A percentile compares a stretch with the other conserved stretches of the same genome.
Conservation (phyloP, 2,888 invertebrate species). For the Philhelius pedissequus region DNA sequence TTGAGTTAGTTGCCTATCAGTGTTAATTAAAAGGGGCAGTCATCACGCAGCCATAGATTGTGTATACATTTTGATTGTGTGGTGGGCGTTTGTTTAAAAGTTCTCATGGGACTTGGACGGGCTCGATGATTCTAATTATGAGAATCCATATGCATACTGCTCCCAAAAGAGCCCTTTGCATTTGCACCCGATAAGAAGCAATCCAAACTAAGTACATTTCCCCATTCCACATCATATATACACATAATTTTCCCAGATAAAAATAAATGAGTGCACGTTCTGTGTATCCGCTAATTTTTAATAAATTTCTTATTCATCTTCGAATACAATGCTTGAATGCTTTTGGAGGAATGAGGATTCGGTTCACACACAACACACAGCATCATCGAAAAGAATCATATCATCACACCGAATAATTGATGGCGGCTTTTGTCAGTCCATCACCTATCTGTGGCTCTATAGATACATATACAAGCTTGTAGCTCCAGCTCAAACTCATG, state of each 20-base stretch:
- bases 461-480: background rate
- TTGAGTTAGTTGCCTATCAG: conserved; percentile 14
- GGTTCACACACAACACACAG: conserved; percentile 51
- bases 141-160: conserved; percentile 23
- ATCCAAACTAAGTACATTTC: conserved; percentile 58
- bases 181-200: conserved; percentile 68
- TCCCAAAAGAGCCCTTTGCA: conserved; percentile 54
- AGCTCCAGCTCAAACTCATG: background rate
- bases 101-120: conserved; percentile 57
- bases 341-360: conserved; percentile 48
- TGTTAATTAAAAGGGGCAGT: conserved; percentile 64
- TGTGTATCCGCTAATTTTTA: conserved; percentile 61
- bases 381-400: conserved; percentile 20
- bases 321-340: conserved; percentile 31
- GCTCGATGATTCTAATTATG: conserved; percentile 32
- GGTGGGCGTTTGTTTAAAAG: conserved; percentile 51
- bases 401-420: conserved; percentile 65
- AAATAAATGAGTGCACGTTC: conserved; percentile 42
- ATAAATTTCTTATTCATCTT: conserved; percentile 59
- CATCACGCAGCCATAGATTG: conserved; percentile 6
- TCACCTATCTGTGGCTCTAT: conserved; percentile 32
- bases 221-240: conserved; percentile 39
- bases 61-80: background rate
- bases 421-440: conserved; percentile 64
- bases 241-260: background rate